A percentile compares a stretch with the other conserved stretches of the same genome.
Evolutionary conservation across 1,140 invertebrate genomes (phyloP).

Genomic region (Caenorhabditis brenneri): DNA sequence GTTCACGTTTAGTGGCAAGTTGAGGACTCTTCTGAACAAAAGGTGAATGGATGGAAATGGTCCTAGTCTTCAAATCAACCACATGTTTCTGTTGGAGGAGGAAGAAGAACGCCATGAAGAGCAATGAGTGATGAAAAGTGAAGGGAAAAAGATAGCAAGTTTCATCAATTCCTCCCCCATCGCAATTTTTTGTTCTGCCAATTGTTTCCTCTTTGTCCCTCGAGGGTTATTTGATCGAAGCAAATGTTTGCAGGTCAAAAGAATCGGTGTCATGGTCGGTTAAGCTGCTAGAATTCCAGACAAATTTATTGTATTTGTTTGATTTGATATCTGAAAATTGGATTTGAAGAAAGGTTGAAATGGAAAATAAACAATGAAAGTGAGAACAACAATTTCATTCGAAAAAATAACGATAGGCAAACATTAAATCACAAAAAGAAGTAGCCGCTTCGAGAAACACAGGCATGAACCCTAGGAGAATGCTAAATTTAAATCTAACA

Average conservation of each 20-base stretch:
- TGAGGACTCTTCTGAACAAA: too few relatives aligned
- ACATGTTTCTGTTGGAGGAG: neutral
- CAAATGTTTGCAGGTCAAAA: neutral
- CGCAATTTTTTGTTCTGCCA: too few relatives aligned
- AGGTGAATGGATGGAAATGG: conserved; percentile 11
- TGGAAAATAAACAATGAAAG: too few relatives aligned
- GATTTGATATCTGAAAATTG: neutral
- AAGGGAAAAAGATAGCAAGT: neutral
- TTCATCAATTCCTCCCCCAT: neutral
- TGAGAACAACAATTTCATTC: too few relatives aligned
- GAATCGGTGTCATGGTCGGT: neutral
- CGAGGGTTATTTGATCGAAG: neutral
- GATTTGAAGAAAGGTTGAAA: too few relatives aligned
- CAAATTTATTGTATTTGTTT: too few relatives aligned
- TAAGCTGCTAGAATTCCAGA: neutral
- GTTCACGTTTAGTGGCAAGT: neutral
- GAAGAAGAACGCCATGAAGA: too few relatives aligned
- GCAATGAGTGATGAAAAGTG: neutral
- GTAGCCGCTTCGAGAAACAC: too few relatives aligned
- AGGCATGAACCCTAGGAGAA: too few relatives aligned
- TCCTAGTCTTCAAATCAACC: neutral
- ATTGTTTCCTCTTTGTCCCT: neutral
- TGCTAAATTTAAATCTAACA: too few relatives aligned
- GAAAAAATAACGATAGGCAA: too few relatives aligned
- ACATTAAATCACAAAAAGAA: too few relatives aligned